Percentiles rank a stretch among this genome's conserved stretches.
These are phyloP conservation scores for Timema cristinae DNA, from an alignment of 2,888 invertebrate species.

Conservation along the genomic window DNA sequence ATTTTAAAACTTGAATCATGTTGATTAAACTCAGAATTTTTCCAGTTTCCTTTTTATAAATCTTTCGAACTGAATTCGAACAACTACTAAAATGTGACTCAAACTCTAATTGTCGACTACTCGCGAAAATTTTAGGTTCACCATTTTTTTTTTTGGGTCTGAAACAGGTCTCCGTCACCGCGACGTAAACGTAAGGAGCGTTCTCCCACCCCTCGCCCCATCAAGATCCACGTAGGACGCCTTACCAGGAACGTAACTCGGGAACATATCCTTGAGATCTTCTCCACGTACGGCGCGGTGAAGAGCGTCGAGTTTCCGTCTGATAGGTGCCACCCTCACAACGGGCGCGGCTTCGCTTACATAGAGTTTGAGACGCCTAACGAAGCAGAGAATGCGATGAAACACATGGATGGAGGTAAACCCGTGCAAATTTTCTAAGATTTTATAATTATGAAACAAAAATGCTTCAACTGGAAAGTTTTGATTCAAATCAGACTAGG, in stretches of 20 bases:
- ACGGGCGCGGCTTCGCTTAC: slow-evolving; percentile 91
- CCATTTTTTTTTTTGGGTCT: neutral
- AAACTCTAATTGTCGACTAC: neutral
- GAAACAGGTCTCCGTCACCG: slow-evolving; percentile 51
- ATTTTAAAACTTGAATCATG: no score
- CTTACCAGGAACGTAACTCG: slow-evolving; percentile 89
- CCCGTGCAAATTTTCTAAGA: neutral
- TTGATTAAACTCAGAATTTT: neutral
- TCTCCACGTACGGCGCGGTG: slow-evolving; percentile 80
- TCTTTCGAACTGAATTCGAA: no score
- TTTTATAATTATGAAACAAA: neutral
- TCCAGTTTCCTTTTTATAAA: no score
- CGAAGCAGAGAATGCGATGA: slow-evolving; percentile 97
- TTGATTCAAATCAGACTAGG: no score
- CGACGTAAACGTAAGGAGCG: slow-evolving; percentile 70
- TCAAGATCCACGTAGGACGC: slow-evolving; percentile 90
- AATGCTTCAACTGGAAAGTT: no score
- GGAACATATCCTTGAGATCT: slow-evolving; percentile 88
- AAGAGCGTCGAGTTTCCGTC: slow-evolving; percentile 86
- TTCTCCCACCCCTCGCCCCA: slow-evolving; percentile 85
- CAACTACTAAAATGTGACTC: neutral
- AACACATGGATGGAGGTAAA: slow-evolving; percentile 96
- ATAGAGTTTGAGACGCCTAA: slow-evolving; percentile 91
- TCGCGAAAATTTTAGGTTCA: neutral
- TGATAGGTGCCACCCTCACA: slow-evolving; percentile 82